These are phyloP conservation scores for Acromyrmex echinatior DNA, from an alignment of 1,140 invertebrate species.

Conservation along the genomic window DNA sequence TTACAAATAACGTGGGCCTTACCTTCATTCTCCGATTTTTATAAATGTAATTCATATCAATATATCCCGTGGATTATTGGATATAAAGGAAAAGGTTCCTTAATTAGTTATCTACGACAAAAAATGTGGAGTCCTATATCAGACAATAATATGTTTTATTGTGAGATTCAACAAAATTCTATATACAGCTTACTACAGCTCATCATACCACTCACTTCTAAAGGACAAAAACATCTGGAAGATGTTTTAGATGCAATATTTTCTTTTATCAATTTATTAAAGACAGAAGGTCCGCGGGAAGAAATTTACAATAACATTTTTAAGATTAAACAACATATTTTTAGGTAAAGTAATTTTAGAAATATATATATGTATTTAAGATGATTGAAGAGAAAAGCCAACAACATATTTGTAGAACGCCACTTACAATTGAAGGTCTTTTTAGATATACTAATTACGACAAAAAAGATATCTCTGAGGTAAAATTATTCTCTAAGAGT, in stretches of 20 bases:
- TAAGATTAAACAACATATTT: slow-evolving; percentile 90
- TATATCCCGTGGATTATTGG: slow-evolving; percentile 94
- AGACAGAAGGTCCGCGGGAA: slow-evolving; percentile 88
- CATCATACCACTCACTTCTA: slow-evolving; percentile 92
- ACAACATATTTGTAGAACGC: background rate
- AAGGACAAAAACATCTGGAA: slow-evolving; percentile 91
- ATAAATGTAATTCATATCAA: slow-evolving; percentile 92
- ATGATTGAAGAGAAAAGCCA: background rate
- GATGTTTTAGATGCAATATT: slow-evolving; percentile 91
- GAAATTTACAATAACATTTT: slow-evolving; percentile 92
- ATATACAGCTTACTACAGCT: slow-evolving; percentile 92
- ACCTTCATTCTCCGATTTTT: slow-evolving; percentile 91
- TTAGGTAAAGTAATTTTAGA: slow-evolving; percentile 79
- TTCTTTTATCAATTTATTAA: slow-evolving; percentile 91
- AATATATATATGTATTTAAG: background rate
- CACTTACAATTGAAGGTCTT: background rate
- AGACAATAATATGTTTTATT: slow-evolving; percentile 88
- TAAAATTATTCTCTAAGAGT: slow-evolving; percentile 91
- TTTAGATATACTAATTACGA: slow-evolving; percentile 89
- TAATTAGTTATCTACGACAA: slow-evolving; percentile 93
- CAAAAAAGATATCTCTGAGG: slow-evolving; percentile 87
- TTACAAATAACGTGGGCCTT: slow-evolving; percentile 93
- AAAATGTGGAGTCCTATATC: slow-evolving; percentile 93
- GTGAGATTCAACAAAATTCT: slow-evolving; percentile 91
- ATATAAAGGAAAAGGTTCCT: slow-evolving; percentile 95